A percentile compares a stretch with the other conserved stretches of the same genome.
phyloP scores from a whole-genome alignment of 2,113 vertebrate species.

The Takifugu flavidus region DNA sequence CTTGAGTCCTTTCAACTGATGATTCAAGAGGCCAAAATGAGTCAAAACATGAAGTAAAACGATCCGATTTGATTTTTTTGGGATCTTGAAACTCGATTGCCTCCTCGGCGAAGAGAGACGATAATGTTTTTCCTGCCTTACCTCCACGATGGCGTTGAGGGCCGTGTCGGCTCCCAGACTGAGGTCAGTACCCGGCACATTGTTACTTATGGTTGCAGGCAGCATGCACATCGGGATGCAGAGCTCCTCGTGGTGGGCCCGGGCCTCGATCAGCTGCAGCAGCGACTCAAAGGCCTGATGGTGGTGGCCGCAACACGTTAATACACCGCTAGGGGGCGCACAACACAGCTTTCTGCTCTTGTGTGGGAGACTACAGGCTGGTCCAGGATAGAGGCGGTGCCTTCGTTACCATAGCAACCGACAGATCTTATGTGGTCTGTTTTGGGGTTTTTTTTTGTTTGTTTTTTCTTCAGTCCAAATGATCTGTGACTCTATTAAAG shows the following conservation, averaged over 20 bases:
- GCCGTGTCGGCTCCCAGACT: constrained; percentile 85
- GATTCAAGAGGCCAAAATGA: too few relatives aligned
- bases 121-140: constrained; percentile 68
- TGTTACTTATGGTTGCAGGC: constrained; percentile 93
- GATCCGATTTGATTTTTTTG: too few relatives aligned
- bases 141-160: constrained; percentile 87
- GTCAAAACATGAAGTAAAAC: too few relatives aligned
- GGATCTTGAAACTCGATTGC: too few relatives aligned
- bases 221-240: constrained; percentile 86
- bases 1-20: too few relatives aligned
- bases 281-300: constrained; percentile 82
- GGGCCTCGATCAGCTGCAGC: constrained; percentile 78
- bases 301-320: constrained; percentile 57
- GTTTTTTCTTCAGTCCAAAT: too few relatives aligned
- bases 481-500: too few relatives aligned
- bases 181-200: constrained; percentile 87
- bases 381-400: constrained; percentile 7
- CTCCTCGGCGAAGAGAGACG: too few relatives aligned
- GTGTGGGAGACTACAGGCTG: constrained; percentile 6
- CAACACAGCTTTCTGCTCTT: constrained; percentile 1
- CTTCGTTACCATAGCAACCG: neutral
- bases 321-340: constrained; percentile 56
- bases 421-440: neutral
- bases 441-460: neutral
- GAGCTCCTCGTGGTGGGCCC: constrained; percentile 77